Conservation (phyloP, 2,888 invertebrate species). For the Oegoconia quadripuncta region DNA sequence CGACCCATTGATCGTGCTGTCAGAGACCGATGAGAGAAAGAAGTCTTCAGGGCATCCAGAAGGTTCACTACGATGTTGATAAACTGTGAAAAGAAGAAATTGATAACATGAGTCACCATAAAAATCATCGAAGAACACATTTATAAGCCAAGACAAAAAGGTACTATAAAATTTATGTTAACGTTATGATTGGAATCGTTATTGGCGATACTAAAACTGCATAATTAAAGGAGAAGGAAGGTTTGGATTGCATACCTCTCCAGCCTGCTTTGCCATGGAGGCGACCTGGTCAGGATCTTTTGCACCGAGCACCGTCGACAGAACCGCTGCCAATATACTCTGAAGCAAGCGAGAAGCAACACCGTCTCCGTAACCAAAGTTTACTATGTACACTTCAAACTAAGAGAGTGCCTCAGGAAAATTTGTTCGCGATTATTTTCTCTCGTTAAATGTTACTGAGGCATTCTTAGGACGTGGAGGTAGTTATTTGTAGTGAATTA, state of each 20-base stretch:
- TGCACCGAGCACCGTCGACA: slow-evolving; percentile 93
- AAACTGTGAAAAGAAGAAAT: slow-evolving; percentile 79
- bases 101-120: not conserved
- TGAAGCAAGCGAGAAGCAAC: slow-evolving; percentile 83
- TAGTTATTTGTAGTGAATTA: slow-evolving; percentile 60
- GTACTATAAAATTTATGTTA: not conserved
- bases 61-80: slow-evolving; percentile 95
- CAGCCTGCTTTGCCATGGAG: slow-evolving; percentile 96
- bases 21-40: slow-evolving; percentile 93
- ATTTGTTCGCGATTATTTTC: slow-evolving; percentile 3
- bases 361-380: slow-evolving; percentile 75
- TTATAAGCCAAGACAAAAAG: not conserved
- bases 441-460: slow-evolving; percentile 38
- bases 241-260: slow-evolving; percentile 88
- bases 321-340: slow-evolving; percentile 95
- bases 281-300: slow-evolving; percentile 95
- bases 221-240: not conserved
- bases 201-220: not conserved
- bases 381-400: slow-evolving; percentile 69
- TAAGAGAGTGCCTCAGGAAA: slow-evolving; percentile 55
- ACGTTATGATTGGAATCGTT: not conserved
- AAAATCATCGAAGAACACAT: not conserved
- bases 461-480: slow-evolving; percentile 50
- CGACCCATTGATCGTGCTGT: slow-evolving; percentile 91
- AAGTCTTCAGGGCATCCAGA: slow-evolving; percentile 93